Base-by-base conservation (phyloP, 2,797 vertebrate species). In the Dryobates pubescens region DNA sequence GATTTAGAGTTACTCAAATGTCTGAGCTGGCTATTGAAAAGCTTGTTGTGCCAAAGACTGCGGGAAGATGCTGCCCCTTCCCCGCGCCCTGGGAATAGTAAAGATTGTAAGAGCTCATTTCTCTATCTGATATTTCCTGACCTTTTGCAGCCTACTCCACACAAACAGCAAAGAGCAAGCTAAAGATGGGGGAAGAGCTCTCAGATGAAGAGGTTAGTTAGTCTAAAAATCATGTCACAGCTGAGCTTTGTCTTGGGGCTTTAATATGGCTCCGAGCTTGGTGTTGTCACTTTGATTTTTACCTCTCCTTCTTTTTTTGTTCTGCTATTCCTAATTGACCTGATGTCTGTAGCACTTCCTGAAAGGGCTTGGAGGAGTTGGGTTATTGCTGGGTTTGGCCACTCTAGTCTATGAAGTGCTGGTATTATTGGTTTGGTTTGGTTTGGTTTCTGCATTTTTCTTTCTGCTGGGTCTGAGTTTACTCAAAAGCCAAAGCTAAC, bases 81-180 rank as follows among this genome's bases (percentile, higher is more conserved):
- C 19, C 22, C 16, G 7, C 24, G 17, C 19, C 59, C 71, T 70
- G 92, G 84, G 84, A 88, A 29, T 34, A 70, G 74, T 7, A 22
- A 61, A 49, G 64, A 82, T 49, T 74, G 61, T 73, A 53, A 79
- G 68, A 90, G 64, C 82, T 92, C 75, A 70, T 85, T 95, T 90
- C 75, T 89, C 82, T 70, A 58, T 49, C 89, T 84, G 92, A 41
- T 93, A n/a, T 82, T 93, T 79, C 75, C 84, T 90, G 78, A 94
- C 87, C 92, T 96, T 43, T 89, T 90, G 64, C n/a, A 72, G 69
- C 75, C 74, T 82, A 17, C 75, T 82, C 41, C 22, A 29, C 69
- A 27, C 8, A 74, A 88, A 70, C 64, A 89, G 81, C 54, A 84
- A 59, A 90, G 91, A 94, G 79, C 78, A 86, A 85, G 64, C 75